Percentiles rank a stretch among this genome's conserved stretches.
These are phyloP conservation scores for Crax fasciolata DNA, from an alignment of 2,797 vertebrate species.

Conservation along the genomic window DNA sequence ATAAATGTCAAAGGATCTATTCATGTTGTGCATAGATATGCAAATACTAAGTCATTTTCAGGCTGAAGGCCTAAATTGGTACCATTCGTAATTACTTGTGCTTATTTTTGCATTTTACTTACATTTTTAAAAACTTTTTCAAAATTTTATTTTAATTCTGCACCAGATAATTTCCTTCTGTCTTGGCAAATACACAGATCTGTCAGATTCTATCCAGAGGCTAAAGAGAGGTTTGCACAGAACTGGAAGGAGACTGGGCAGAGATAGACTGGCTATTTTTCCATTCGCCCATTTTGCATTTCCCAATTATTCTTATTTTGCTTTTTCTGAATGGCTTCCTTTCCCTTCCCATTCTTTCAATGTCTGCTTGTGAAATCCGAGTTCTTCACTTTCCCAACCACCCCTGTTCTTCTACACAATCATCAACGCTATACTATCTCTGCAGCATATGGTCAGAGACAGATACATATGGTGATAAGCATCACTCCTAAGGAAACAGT, in stretches of 20 bases:
- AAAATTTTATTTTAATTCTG: background rate
- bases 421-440: background rate
- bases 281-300: background rate
- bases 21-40: background rate
- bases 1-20: constrained; percentile 5
- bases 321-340: background rate
- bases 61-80: background rate
- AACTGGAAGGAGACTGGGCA: background rate
- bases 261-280: background rate
- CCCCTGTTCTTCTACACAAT: background rate
- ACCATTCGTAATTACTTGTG: background rate
- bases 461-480: background rate
- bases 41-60: background rate
- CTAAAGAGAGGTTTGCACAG: background rate
- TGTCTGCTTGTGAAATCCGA: background rate
- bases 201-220: constrained; percentile 1
- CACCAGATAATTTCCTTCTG: background rate
- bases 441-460: background rate
- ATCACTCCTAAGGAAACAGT: background rate
- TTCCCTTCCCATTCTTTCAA: background rate
- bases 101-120: constrained; percentile 1
- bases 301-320: background rate
- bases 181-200: background rate
- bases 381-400: background rate
- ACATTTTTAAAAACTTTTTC: background rate